phyloP scores from a whole-genome alignment of 1,140 invertebrate species.

The Epicauta chinensis region DNA sequence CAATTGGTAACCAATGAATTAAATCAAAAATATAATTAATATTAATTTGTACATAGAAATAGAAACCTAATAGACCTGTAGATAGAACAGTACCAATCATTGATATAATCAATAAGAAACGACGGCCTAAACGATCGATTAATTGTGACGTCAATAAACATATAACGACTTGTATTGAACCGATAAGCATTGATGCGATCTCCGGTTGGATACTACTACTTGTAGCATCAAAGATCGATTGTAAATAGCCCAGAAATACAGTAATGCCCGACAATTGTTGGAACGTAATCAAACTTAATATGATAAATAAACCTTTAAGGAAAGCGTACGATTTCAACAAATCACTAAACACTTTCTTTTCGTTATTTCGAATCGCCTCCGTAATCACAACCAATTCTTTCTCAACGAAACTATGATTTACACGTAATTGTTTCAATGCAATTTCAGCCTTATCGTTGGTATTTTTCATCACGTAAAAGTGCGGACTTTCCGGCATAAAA shows the following conservation, averaged over 20 bases:
- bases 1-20: conserved; percentile 9
- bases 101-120: background rate
- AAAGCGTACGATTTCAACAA: conserved; percentile 7
- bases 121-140: background rate
- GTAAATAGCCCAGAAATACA: conserved; percentile 72
- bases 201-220: conserved; percentile 48
- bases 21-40: background rate
- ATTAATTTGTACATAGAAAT: background rate
- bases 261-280: conserved; percentile 76
- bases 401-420: background rate
- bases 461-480: conserved; percentile 28
- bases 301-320: conserved; percentile 45
- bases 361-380: conserved; percentile 7
- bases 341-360: conserved; percentile 17
- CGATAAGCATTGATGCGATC: conserved; percentile 67
- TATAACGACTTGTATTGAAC: conserved; percentile 54
- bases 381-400: conserved; percentile 7
- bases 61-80: background rate
- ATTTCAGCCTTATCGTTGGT: conserved; percentile 12
- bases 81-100: background rate
- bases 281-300: conserved; percentile 41
- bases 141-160: background rate
- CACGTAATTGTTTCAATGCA: conserved; percentile 2
- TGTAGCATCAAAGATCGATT: conserved; percentile 60
- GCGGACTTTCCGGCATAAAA: conserved; percentile 66